Evolutionary conservation across 1,140 invertebrate species (phyloP).

Genomic region (Periplaneta americana): DNA sequence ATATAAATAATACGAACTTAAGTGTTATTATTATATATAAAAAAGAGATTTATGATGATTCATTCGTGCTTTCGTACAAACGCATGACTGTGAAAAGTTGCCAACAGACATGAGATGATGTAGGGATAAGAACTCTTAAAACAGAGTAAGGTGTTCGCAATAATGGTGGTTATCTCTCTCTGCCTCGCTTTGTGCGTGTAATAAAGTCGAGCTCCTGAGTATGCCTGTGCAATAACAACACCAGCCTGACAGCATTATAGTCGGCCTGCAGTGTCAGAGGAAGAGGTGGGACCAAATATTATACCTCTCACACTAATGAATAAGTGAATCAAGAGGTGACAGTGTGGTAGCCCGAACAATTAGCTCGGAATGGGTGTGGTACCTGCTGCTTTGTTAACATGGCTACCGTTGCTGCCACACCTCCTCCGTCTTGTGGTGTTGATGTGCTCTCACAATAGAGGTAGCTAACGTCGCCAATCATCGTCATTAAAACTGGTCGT

Average conservation of each 20-base stretch:
- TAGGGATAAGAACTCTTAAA: background rate
- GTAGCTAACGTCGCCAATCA: background rate
- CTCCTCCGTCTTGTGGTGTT: background rate
- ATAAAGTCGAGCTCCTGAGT: background rate
- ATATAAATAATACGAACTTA: no score
- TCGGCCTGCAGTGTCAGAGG: background rate
- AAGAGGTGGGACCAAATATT: background rate
- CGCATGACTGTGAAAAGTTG: background rate
- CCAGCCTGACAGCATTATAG: no score
- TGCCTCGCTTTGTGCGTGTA: background rate
- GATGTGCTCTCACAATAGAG: background rate
- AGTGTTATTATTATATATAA: no score
- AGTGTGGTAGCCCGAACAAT: background rate
- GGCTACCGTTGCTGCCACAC: background rate
- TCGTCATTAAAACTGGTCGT: no score
- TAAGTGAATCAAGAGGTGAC: slow-evolving; percentile 4
- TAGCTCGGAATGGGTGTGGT: background rate
- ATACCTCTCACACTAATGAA: background rate
- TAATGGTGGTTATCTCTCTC: background rate
- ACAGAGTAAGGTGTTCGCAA: background rate
- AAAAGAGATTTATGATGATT: background rate
- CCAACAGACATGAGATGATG: background rate
- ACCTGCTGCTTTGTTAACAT: background rate
- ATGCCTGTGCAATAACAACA: background rate
- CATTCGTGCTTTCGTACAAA: background rate